Evolutionary conservation across 2,888 invertebrate genomes (phyloP).

Genomic region (Drosophila differens): DNA sequence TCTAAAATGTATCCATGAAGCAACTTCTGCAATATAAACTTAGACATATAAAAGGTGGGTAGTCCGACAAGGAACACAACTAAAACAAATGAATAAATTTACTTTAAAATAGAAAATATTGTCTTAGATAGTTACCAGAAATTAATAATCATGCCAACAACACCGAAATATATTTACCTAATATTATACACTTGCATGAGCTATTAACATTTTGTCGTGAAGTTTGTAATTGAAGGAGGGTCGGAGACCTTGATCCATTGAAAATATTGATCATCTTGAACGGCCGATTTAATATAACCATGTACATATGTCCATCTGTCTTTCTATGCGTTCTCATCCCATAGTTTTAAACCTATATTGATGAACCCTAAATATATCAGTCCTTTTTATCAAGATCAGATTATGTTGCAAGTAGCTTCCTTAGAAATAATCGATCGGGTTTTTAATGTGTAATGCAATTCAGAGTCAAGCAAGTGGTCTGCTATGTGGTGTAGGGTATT

Average conservation of each 20-base stretch:
- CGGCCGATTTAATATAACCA: background rate
- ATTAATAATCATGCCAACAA: background rate
- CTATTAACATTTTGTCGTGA: background rate
- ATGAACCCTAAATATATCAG: background rate
- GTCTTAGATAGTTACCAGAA: background rate
- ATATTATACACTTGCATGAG: background rate
- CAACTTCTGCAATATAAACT: background rate
- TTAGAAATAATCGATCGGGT: background rate
- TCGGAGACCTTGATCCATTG: background rate
- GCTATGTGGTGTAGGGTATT: background rate
- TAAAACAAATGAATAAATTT: background rate
- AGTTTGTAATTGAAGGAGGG: background rate
- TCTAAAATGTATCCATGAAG: background rate
- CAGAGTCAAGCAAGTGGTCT: background rate
- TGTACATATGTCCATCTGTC: background rate
- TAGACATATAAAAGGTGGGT: background rate
- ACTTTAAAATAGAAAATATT: background rate
- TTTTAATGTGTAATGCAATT: background rate
- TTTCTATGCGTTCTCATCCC: too few relatives aligned
- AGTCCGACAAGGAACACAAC: background rate
- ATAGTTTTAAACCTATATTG: too few relatives aligned
- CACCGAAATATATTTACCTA: background rate
- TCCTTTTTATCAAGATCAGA: background rate
- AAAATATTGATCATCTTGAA: background rate
- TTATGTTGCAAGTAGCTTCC: background rate